Evolutionary conservation across 2,113 vertebrate species (phyloP).

Genomic region (Sardina pilchardus): DNA sequence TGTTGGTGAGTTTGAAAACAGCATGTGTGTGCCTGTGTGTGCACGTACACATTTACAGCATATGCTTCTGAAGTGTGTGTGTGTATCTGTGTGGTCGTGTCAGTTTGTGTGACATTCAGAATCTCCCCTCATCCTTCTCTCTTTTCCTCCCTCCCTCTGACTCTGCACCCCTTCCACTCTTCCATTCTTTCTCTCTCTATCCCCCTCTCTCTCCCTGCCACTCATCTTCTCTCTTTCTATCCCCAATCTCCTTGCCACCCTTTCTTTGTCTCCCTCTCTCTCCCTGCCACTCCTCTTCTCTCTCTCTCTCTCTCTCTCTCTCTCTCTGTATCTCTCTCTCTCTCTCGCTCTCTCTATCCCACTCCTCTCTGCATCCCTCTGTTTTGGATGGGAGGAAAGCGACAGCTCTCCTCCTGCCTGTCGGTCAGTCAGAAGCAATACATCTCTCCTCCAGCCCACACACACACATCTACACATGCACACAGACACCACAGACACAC

Average conservation of each 20-base stretch:
- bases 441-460: not conserved
- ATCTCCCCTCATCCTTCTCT: conserved; percentile 16
- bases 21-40: not conserved
- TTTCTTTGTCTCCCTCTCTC: not conserved
- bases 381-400: not conserved
- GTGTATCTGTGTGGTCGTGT: not conserved
- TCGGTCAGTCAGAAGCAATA: not conserved
- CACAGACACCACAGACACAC: not conserved
- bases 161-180: conserved; percentile 5
- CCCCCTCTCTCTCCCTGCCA: not conserved
- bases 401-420: not conserved
- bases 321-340: conserved; percentile 17
- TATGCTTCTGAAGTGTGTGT: not conserved
- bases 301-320: not conserved
- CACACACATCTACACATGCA: not conserved
- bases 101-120: not conserved
- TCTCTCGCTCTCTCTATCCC: too few species aligned
- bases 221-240: not conserved
- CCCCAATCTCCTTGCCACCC: conserved; percentile 15
- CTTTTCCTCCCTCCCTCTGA: conserved; percentile 5
- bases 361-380: conserved; percentile 10
- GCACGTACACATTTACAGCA: not conserved
- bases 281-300: not conserved
- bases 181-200: not conserved
- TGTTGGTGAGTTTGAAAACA: not conserved